A percentile compares a stretch with the other conserved stretches of the same genome.
Conservation (phyloP, 1,140 invertebrate genomes). For the Camponotus vicinus region DNA sequence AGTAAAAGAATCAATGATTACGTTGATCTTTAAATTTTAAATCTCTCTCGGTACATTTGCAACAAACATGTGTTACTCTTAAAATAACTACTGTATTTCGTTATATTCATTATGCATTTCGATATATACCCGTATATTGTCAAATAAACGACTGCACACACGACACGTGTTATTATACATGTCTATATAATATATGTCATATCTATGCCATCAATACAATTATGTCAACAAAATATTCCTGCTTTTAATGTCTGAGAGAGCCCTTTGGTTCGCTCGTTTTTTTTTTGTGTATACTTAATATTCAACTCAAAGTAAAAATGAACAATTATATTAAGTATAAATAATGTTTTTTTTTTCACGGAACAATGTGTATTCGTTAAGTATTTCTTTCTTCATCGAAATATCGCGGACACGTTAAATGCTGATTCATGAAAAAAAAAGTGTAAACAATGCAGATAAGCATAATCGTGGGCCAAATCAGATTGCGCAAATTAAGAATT, state of each 20-base stretch:
- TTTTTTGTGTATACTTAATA: background rate
- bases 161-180: background rate
- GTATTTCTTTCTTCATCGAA: background rate
- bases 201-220: background rate
- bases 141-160: background rate
- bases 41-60: background rate
- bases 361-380: background rate
- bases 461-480: background rate
- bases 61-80: background rate
- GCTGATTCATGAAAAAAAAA: conserved; percentile 40
- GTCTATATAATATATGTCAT: background rate
- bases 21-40: background rate
- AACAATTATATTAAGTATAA: conserved; percentile 29
- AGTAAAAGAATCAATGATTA: background rate
- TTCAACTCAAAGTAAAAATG: conserved; percentile 29
- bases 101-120: conserved; percentile 22
- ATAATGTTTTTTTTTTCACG: background rate
- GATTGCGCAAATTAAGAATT: conserved; percentile 14
- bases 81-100: background rate
- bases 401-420: background rate
- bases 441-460: background rate
- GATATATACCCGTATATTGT: conserved; percentile 23
- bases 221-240: conserved; percentile 23
- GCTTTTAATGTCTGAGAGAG: conserved; percentile 39
- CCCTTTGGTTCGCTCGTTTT: conserved; percentile 35